A percentile compares a stretch with the other conserved stretches of the same genome.
Conservation (phyloP, 2,888 invertebrate genomes). For the Cyrtodaria siliqua region DNA sequence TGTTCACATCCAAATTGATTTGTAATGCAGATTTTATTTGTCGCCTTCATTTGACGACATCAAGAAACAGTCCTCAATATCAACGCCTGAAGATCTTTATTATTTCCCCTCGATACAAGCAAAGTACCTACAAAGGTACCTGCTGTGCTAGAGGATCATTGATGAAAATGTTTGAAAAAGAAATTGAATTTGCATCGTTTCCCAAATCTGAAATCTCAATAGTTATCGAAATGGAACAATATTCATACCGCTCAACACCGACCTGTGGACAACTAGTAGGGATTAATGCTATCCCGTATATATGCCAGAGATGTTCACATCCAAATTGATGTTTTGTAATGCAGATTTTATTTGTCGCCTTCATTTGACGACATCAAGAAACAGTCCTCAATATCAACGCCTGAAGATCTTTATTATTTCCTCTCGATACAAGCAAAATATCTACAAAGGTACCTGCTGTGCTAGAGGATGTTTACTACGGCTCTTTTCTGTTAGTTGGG, state of each 20-base stretch:
- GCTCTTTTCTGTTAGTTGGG: too few relatives aligned
- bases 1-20: too few relatives aligned
- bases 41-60: background rate
- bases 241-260: too few relatives aligned
- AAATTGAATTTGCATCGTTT: slow-evolving; percentile 3
- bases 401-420: background rate
- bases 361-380: background rate
- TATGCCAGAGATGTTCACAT: too few relatives aligned
- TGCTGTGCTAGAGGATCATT: background rate
- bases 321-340: too few relatives aligned
- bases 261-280: too few relatives aligned
- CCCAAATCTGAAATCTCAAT: too few relatives aligned
- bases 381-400: background rate
- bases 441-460: background rate
- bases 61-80: background rate
- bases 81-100: slow-evolving; percentile 1
- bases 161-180: too few relatives aligned
- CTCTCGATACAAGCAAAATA: background rate
- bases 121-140: background rate
- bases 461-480: background rate
- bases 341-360: background rate
- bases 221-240: too few relatives aligned
- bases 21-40: too few relatives aligned
- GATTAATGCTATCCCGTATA: too few relatives aligned
- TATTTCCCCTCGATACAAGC: slow-evolving; percentile 1